Base-by-base conservation (phyloP, 2,888 invertebrate genomes). In the Spisula subtruncata region DNA sequence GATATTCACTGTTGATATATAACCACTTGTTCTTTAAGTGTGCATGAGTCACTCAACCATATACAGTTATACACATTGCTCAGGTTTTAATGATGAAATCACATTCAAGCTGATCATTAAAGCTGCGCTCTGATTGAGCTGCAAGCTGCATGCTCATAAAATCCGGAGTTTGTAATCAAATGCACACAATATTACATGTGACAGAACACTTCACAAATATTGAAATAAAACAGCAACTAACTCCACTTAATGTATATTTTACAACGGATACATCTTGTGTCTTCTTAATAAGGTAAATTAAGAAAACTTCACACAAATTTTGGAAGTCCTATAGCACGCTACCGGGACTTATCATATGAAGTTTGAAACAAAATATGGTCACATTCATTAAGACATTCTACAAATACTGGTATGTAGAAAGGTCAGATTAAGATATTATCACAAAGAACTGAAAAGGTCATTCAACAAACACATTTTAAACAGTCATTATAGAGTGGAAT, bases 1-100 rank as follows among this genome's bases (percentile, higher is more conserved):
- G 41, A 41, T 41, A 41, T 8, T 41, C 41, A 56, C 20, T n/a
- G n/a, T n/a, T 56, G 20, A 18, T 56, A 56, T 5, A 2, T 16
- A 10, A 29, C 71, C 71, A 29, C 29, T 71, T 71, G 71, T n/a
- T n/a, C 41, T 41, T 5, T 71, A 71, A 71, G 29, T 71, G 25
- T 71, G 71, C 32, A 71, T 71, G 51, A 81, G 81, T 81, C 81
- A 81, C 29, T 81, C 71, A 71, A 14, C 29, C 71, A 71, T 71
- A 71, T 12, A 71, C 0, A 29, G 8, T 20, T 66, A 66, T n/a
- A n/a, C n/a, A n/a, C n/a, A n/a, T n/a, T n/a, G n/a, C n/a, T n/a
- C n/a, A n/a, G 1, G 54, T 14, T 66, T 66, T 66, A 29, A 29
- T 71, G 8, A 25, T 29, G 71, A 29, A 71, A 71, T 18, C 20